These are phyloP conservation scores for Epistrophella euchroma DNA, from an alignment of 2,888 invertebrate species.

Conservation along the genomic window DNA sequence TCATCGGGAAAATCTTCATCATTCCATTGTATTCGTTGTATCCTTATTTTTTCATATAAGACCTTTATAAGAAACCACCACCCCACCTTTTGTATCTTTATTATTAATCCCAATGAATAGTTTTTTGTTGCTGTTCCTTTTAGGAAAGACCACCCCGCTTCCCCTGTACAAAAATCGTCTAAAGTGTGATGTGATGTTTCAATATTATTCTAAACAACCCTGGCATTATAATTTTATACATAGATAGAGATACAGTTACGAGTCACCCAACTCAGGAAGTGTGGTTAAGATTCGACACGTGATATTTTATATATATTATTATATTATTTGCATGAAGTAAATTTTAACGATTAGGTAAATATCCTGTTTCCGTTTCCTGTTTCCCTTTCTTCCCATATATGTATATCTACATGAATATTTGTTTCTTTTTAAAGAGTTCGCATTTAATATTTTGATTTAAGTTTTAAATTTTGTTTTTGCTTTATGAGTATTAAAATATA, in stretches of 20 bases:
- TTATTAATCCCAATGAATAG: slow-evolving; percentile 58
- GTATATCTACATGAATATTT: no score
- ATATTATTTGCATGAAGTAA: slow-evolving; percentile 48
- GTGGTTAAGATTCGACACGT: slow-evolving; percentile 68
- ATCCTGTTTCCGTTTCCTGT: slow-evolving; percentile 62
- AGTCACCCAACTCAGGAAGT: slow-evolving; percentile 44
- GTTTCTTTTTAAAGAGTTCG: neutral
- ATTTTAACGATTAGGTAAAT: slow-evolving; percentile 64
- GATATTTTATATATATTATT: slow-evolving; percentile 60
- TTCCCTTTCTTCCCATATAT: slow-evolving; percentile 13
- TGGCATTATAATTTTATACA: slow-evolving; percentile 10
- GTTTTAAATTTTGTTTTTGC: slow-evolving; percentile 4
- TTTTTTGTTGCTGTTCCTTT: slow-evolving; percentile 20
- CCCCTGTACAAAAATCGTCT: slow-evolving; percentile 33
- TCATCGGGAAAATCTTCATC: slow-evolving; percentile 65
- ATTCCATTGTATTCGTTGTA: slow-evolving; percentile 23
- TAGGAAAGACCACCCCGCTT: slow-evolving; percentile 7
- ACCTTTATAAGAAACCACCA: neutral
- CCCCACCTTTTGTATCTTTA: slow-evolving; percentile 23
- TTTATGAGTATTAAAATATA: neutral
- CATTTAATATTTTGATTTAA: slow-evolving; percentile 60
- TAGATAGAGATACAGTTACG: neutral
- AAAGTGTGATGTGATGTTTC: slow-evolving; percentile 64
- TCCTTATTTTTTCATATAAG: slow-evolving; percentile 7
- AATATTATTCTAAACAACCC: slow-evolving; percentile 49